A percentile compares a stretch with the other conserved stretches of the same genome.
These are phyloP conservation scores for Cynoglossus semilaevis DNA, from an alignment of 2,113 vertebrate species.

Conservation along the genomic window DNA sequence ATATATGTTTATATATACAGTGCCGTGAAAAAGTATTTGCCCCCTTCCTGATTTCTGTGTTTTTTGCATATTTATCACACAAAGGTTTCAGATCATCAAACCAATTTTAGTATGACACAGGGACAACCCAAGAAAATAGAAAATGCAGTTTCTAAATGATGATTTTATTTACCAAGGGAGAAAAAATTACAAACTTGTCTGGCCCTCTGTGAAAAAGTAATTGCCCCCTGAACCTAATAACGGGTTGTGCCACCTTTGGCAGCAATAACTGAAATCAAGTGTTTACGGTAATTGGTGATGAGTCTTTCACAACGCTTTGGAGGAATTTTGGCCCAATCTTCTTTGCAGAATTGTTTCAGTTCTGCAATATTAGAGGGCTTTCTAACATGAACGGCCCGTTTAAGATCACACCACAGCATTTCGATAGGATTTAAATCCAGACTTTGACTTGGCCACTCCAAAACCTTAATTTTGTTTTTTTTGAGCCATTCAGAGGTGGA, in stretches of 20 bases:
- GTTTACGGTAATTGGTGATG: too few species aligned
- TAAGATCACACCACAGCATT: background rate
- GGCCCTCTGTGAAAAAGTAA: constrained; percentile 28
- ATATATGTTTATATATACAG: too few species aligned
- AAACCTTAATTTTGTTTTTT: background rate
- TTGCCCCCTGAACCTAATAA: background rate
- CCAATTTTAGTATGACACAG: too few species aligned
- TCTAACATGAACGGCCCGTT: background rate
- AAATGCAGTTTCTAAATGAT: too few species aligned
- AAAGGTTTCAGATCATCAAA: too few species aligned
- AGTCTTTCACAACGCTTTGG: background rate
- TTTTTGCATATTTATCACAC: too few species aligned
- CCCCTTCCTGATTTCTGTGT: too few species aligned
- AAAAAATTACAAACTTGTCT: too few species aligned
- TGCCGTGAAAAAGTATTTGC: too few species aligned
- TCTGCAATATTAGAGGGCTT: background rate
- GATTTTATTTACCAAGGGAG: too few species aligned
- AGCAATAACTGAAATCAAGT: background rate
- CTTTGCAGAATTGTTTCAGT: background rate
- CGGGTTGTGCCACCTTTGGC: background rate
- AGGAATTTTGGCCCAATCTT: background rate
- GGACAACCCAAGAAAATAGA: too few species aligned
- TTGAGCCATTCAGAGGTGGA: background rate
- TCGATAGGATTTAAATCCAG: background rate
- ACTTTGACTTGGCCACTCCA: background rate